Base-by-base conservation (phyloP, 2,797 vertebrate species). In the Cynodonichthys magdalenae region DNA sequence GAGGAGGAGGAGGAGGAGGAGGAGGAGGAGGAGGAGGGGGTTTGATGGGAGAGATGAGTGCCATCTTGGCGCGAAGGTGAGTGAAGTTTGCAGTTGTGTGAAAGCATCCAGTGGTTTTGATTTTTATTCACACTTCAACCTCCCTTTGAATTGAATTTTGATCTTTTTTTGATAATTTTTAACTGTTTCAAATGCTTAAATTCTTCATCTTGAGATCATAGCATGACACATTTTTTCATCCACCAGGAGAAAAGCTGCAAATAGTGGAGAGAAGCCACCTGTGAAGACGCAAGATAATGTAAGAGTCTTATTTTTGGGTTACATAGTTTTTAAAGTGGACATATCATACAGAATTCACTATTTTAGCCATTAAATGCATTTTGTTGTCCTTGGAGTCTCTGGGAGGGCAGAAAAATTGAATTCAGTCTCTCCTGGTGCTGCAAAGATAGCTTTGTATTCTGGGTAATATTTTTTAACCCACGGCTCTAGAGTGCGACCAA, bases 1-100 rank as follows among this genome's bases (percentile, higher is more conserved):
- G 79, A 5, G 59, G 71, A 1, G 50, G 61, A 6, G 28, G 57
- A 4, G 60, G 49, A 11, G 58, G 58, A 14, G 58, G 3, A 2
- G 56, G 56, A 1, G 74, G 69, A 17, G 69, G 69, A 9, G 70
- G 70, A 3, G 90, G 92, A 0, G 93, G 92, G 0, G 95, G 79
- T 27, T 82, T 97, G 64, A 96, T 97, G 96, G 94, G 96, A 41
- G 96, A 97, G 80, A 98, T 97, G 96, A 96, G 93, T 0, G 95
- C 95, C 75, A 97, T 96, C 89, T 79, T 97, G 71, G 96, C 96
- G 49, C 87, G 96, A 57, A 94, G 96, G 96, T 97, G 72, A 80
- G 90, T 77, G 47, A 59, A 15, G 2, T 53, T 41, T 59, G 7
- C 20, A 31, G 12, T 49, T 1, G 4, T 5, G 44, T 48, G 9